Conservation (phyloP, 2,888 invertebrate genomes). For the Harmothoe impar region DNA sequence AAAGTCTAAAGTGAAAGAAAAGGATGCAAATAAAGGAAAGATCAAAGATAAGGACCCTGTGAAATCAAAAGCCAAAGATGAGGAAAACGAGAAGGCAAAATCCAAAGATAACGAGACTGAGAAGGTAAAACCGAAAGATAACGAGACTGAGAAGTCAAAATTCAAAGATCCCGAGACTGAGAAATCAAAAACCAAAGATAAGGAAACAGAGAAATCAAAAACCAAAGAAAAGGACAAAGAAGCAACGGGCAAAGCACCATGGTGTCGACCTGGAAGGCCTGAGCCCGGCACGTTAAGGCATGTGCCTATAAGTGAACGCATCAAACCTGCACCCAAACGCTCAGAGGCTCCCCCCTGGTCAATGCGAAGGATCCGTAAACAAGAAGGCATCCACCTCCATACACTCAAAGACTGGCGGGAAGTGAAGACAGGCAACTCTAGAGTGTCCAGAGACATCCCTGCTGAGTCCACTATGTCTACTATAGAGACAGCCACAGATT, state of each 20-base stretch:
- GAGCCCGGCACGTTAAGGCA: slow-evolving; percentile 28
- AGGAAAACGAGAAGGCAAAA: slow-evolving; percentile 9
- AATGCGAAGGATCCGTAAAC: slow-evolving; percentile 30
- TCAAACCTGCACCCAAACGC: neutral
- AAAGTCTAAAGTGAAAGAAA: neutral
- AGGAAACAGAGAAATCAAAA: slow-evolving; percentile 6
- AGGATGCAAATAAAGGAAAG: neutral
- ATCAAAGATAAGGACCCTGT: neutral
- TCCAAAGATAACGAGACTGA: neutral
- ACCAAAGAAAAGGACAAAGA: neutral
- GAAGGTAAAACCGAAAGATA: neutral
- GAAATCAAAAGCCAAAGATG: neutral
- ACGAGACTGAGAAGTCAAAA: neutral
- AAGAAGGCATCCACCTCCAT: slow-evolving; percentile 43
- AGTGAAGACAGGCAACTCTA: neutral
- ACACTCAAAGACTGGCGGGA: slow-evolving; percentile 57
- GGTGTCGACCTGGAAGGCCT: slow-evolving; percentile 11
- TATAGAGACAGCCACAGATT: slow-evolving; percentile 17
- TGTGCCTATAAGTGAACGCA: slow-evolving; percentile 22
- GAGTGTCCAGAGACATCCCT: neutral
- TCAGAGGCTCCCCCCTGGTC: neutral
- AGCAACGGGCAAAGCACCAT: neutral
- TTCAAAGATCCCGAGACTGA: neutral
- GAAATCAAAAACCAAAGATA: neutral
- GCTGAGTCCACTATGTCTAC: slow-evolving; percentile 5